A percentile compares a stretch with the other conserved stretches of the same genome.
Conservation (phyloP, 2,888 invertebrate genomes). For the Eueremaeus valkanovi region DNA sequence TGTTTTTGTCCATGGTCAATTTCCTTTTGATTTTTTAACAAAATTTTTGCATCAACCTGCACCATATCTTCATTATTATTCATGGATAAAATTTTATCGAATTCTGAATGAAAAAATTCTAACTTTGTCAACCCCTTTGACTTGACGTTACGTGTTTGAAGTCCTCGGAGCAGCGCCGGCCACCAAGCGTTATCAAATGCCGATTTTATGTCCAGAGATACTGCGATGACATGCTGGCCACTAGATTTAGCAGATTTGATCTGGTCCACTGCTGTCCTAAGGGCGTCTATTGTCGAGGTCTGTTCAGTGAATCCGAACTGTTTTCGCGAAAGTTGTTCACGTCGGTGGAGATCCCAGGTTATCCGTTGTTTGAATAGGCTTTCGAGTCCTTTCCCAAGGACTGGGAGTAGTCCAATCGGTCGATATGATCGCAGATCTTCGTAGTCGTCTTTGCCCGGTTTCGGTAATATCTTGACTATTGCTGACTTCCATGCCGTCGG, state of each 20-base stretch:
- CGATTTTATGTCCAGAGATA: conserved; percentile 11
- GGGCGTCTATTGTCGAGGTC: neutral
- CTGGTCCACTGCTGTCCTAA: neutral
- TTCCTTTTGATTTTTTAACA: too few species aligned
- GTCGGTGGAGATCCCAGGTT: neutral
- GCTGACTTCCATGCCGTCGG: conserved; percentile 13
- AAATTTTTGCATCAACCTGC: too few species aligned
- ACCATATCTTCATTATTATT: too few species aligned
- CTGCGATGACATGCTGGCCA: neutral
- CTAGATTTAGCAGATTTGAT: neutral
- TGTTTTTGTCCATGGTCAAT: too few species aligned
- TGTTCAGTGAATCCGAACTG: conserved; percentile 24
- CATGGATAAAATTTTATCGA: too few species aligned
- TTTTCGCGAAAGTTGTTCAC: neutral
- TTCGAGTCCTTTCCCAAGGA: conserved; percentile 24
- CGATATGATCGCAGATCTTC: neutral
- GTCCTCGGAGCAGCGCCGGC: neutral
- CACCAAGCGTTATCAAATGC: conserved; percentile 13
- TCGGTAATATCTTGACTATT: neutral
- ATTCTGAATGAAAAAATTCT: too few species aligned
- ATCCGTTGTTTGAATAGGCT: neutral
- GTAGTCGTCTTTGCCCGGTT: conserved; percentile 24
- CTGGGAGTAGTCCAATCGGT: conserved; percentile 22
- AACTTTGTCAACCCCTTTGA: too few species aligned
- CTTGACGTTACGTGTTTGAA: neutral